These are phyloP conservation scores for Hormiphora californensis DNA, from an alignment of 37 sponge, comb jelly and placozoan species.

Conservation along the genomic window DNA sequence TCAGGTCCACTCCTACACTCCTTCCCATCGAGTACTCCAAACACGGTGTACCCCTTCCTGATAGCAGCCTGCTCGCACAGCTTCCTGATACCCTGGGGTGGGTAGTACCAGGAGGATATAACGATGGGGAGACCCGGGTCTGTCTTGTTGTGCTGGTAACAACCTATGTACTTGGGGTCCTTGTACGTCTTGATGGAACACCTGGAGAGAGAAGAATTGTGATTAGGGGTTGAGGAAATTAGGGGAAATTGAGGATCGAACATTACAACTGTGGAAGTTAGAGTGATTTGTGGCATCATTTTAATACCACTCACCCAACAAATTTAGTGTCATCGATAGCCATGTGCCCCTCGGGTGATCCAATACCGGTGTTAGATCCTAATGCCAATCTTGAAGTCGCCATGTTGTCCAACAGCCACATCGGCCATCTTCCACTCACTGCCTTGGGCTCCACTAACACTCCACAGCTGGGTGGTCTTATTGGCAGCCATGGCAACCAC, in stretches of 20 bases:
- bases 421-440: slow-evolving; percentile 12
- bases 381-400: not conserved
- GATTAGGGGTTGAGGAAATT: not conserved
- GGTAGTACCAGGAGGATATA: not conserved
- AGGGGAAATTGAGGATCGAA: too few relatives aligned
- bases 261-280: not conserved
- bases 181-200: slow-evolving; percentile 54
- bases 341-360: slow-evolving; percentile 21
- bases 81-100: slow-evolving; percentile 28
- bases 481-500: not conserved
- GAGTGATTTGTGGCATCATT: not conserved
- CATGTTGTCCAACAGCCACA: slow-evolving; percentile 26
- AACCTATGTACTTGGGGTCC: slow-evolving; percentile 20
- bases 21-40: not conserved
- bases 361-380: slow-evolving; percentile 31
- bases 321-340: slow-evolving; percentile 32
- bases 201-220: not conserved
- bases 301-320: not conserved
- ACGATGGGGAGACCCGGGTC: slow-evolving; percentile 11
- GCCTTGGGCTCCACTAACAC: not conserved
- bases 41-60: slow-evolving; percentile 8
- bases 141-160: slow-evolving; percentile 37
- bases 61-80: slow-evolving; percentile 44
- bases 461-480: slow-evolving; percentile 2
- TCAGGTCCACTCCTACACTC: slow-evolving; percentile 18